Percentiles rank a stretch among this genome's conserved stretches.
These are phyloP conservation scores for Cololabis saira DNA, from an alignment of 2,113 vertebrate species.

Conservation along the genomic window DNA sequence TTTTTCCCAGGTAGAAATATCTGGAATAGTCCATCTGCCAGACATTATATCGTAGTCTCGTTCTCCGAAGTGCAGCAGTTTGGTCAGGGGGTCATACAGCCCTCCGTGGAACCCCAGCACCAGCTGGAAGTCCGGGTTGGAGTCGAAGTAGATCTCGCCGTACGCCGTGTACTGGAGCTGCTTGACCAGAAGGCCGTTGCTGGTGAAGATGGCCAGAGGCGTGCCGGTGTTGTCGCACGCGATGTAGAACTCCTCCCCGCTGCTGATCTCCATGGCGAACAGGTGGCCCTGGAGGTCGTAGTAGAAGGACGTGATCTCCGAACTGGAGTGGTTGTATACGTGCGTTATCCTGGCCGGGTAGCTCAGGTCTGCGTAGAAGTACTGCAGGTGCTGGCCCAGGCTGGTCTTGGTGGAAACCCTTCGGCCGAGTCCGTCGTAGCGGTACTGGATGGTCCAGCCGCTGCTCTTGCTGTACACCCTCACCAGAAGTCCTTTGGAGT, in stretches of 20 bases:
- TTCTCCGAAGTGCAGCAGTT: slow-evolving; percentile 95
- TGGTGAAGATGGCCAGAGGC: slow-evolving; percentile 94
- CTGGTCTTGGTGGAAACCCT: slow-evolving; percentile 94
- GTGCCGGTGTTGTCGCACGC: slow-evolving; percentile 97
- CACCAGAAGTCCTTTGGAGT: slow-evolving; percentile 94
- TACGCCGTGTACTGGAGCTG: slow-evolving; percentile 98
- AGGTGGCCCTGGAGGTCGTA: slow-evolving; percentile 98
- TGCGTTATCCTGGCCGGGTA: slow-evolving; percentile 95
- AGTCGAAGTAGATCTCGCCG: slow-evolving; percentile 97
- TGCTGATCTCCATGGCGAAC: slow-evolving; percentile 98
- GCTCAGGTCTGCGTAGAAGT: slow-evolving; percentile 95
- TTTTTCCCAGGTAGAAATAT: slow-evolving; percentile 91
- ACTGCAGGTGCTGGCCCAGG: slow-evolving; percentile 94
- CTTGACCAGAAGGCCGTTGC: slow-evolving; percentile 94
- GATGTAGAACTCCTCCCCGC: slow-evolving; percentile 97
- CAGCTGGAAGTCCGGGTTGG: slow-evolving; percentile 95
- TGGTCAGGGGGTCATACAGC: slow-evolving; percentile 94
- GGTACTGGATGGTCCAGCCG: slow-evolving; percentile 94
- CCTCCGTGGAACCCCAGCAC: slow-evolving; percentile 97
- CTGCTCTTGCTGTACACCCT: slow-evolving; percentile 96
- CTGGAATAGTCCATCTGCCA: slow-evolving; percentile 94
- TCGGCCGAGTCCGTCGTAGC: slow-evolving; percentile 93
- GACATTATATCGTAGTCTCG: slow-evolving; percentile 96
- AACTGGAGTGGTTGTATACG: slow-evolving; percentile 97
- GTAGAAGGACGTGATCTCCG: slow-evolving; percentile 97